Conservation (phyloP, 2,113 vertebrate genomes). For the Paradoxurus hermaphroditus region DNA sequence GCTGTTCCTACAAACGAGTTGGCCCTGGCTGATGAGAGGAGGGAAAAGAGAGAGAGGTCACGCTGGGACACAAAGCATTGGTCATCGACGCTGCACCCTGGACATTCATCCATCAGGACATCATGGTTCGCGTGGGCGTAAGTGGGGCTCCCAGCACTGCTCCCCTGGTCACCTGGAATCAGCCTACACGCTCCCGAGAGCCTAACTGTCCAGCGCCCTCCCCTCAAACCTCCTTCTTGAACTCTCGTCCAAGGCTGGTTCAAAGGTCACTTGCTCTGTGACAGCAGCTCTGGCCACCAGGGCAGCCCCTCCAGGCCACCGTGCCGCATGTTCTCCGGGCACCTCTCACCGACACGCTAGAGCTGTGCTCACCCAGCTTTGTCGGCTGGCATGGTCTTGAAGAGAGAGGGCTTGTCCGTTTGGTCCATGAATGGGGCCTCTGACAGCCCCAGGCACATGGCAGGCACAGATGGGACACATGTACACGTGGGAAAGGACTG, state of each 20-base stretch:
- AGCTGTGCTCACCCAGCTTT: background rate
- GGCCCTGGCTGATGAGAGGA: constrained; percentile 89
- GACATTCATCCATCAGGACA: background rate
- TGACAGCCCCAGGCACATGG: background rate
- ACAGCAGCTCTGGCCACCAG: background rate
- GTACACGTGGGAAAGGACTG: background rate
- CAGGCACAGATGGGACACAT: background rate
- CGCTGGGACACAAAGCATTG: background rate
- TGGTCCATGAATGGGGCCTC: background rate
- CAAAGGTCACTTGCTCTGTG: background rate
- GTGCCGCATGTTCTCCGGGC: background rate
- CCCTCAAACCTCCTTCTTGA: background rate
- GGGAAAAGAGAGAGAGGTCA: constrained; percentile 42
- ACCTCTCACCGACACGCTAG: background rate
- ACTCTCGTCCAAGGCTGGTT: background rate
- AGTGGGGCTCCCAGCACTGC: background rate
- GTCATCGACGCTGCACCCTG: accelerated
- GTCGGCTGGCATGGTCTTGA: background rate
- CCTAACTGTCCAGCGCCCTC: background rate
- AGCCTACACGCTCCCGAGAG: background rate
- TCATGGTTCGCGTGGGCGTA: background rate
- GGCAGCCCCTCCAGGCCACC: background rate
- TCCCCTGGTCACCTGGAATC: background rate
- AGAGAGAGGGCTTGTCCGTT: too few species aligned
- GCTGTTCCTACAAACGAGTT: constrained; percentile 99